These are phyloP conservation scores for Petrocephalus microphthalmus DNA, from an alignment of 2,113 vertebrate genomes.

Conservation along the genomic window DNA sequence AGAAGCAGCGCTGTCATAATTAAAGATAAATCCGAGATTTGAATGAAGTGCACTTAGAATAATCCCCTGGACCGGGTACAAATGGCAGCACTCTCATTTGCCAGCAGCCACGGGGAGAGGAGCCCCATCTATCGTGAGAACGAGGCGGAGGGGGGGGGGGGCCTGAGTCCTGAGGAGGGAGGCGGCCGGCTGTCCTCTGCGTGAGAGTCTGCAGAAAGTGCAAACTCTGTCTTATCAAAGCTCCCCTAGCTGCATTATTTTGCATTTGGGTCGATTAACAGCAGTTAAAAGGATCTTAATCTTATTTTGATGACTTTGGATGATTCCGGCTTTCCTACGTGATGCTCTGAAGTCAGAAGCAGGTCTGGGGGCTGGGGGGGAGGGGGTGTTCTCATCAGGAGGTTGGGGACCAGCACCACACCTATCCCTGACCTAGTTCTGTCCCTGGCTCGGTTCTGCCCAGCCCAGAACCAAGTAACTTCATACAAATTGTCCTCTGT, in stretches of 20 bases:
- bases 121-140: conserved; percentile 2
- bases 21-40: conserved; percentile 29
- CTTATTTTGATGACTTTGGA: neutral
- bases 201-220: neutral
- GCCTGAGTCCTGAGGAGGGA: neutral
- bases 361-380: neutral
- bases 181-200: neutral
- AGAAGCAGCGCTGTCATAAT: conserved; percentile 24
- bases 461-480: neutral
- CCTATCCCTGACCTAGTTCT: neutral
- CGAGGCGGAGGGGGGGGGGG: neutral
- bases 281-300: neutral
- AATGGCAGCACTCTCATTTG: conserved; percentile 9
- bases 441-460: neutral
- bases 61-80: conserved; percentile 26
- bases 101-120: neutral
- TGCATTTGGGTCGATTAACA: neutral
- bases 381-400: neutral
- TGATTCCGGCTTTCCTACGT: neutral
- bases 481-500: neutral
- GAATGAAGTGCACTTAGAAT: conserved; percentile 33
- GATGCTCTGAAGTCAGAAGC: neutral
- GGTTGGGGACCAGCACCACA: neutral
- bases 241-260: neutral
- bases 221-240: neutral